Evolutionary conservation across 2,888 invertebrate species (phyloP).

Genomic region (Dusona sp.): DNA sequence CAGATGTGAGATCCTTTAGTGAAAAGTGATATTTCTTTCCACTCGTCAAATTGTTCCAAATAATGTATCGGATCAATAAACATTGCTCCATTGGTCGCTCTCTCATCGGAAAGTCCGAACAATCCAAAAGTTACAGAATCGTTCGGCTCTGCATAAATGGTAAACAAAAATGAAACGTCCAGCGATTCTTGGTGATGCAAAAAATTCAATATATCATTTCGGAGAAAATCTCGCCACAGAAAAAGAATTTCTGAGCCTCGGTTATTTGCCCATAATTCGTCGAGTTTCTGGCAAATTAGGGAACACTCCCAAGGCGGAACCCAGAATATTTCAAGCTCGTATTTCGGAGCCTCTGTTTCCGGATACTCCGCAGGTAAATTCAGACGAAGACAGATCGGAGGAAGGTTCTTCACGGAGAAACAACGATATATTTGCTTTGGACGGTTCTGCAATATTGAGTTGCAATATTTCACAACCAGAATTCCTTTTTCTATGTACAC

Average conservation of each 20-base stretch:
- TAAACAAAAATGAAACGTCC: conserved; percentile 73
- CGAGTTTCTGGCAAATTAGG: conserved; percentile 74
- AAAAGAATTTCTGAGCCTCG: conserved; percentile 76
- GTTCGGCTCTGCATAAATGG: conserved; percentile 55
- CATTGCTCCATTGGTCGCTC: conserved; percentile 69
- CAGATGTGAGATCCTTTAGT: conserved; percentile 70
- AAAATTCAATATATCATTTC: conserved; percentile 70
- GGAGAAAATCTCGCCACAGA: conserved; percentile 77
- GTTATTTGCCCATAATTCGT: conserved; percentile 77
- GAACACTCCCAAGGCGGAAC: conserved; percentile 75
- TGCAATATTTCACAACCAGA: conserved; percentile 41
- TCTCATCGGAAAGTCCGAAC: conserved; percentile 63
- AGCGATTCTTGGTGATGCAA: conserved; percentile 70
- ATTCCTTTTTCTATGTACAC: conserved; percentile 13
- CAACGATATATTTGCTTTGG: conserved; percentile 4
- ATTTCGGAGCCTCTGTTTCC: conserved; percentile 72
- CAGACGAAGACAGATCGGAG: conserved; percentile 72
- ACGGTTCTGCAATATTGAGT: background rate
- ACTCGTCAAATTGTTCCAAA: conserved; percentile 66
- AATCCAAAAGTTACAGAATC: conserved; percentile 53
- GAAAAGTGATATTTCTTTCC: conserved; percentile 65
- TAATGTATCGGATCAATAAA: conserved; percentile 69
- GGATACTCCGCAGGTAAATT: conserved; percentile 75
- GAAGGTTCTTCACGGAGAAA: conserved; percentile 72
- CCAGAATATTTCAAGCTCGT: conserved; percentile 74